Base-by-base conservation (phyloP, 2,888 invertebrate species). In the Zaprionus bogoriensis region DNA sequence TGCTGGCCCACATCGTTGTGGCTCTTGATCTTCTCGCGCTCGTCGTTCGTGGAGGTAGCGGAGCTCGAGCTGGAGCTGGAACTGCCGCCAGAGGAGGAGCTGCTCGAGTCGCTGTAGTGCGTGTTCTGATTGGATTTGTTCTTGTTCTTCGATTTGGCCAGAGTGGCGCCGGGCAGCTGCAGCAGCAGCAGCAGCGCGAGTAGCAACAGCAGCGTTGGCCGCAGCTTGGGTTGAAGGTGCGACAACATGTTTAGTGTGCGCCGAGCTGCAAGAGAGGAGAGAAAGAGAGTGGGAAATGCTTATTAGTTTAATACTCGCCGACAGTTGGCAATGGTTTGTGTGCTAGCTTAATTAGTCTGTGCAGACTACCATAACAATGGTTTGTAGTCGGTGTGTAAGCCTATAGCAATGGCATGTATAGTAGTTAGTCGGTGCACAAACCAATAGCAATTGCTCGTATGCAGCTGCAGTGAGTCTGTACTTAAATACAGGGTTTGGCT, bases 1-100 rank as follows among this genome's bases (percentile, higher is more conserved):
- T 95, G 94, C 92, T 98, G 98, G 4, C 87, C 81, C 0, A 42
- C 59, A 19, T 84, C 77, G 17, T 55, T 52, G 6, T 66, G 63
- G 1, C 66, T 22, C 14, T 80, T 72, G 17, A 74, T 51, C 28
- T 89, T 89, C 28, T 55, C 73, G 4, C 76, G 77, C 12, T 62
- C 76, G n/a, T 61, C 63, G 64, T 30, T 32, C 20, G 23, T 32
- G 10, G 30, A 20, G 4, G 32, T 32, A n/a, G 30, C 28, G 47
- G 47, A 17, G 27, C 22, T 27, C 28, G 12, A 25, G 7, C 47
- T 42, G 7, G 61, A 64, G 14, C 61, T 47, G 30, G 22, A 36
- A 14, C 41, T 41, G 39, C 42, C 14, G 25, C 38, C 46, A 19
- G 30, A 19, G 4, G 7, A 20, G 3, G 30, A 10, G 25, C 48